phyloP scores from a whole-genome alignment of 1,140 invertebrate species.

The Alviniconcha marisindica region DNA sequence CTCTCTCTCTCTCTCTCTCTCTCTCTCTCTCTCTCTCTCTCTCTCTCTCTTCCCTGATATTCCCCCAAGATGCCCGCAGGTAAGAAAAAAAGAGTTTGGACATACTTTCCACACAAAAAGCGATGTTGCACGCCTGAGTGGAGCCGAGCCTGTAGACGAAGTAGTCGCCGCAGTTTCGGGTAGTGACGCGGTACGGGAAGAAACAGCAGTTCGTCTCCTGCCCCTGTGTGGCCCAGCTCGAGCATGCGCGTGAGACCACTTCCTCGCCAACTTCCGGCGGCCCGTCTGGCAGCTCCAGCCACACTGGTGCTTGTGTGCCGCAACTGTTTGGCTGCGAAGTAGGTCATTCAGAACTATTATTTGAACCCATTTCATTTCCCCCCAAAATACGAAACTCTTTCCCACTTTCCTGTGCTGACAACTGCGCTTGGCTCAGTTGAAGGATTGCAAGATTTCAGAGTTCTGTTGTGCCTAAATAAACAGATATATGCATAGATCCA shows the following conservation, averaged over 20 bases:
- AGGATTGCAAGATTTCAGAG: too few species aligned
- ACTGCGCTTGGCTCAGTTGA: too few species aligned
- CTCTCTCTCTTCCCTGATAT: neutral
- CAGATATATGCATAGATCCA: too few species aligned
- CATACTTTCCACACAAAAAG: conserved; percentile 52
- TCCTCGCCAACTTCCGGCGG: conserved; percentile 43
- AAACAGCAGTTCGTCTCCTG: conserved; percentile 50
- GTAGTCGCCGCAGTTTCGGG: conserved; percentile 55
- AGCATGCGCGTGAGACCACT: conserved; percentile 44
- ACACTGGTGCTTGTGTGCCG: conserved; percentile 50
- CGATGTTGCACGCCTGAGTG: conserved; percentile 51
- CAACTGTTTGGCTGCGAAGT: conserved; percentile 42
- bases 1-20: too few species aligned
- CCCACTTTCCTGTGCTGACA: too few species aligned
- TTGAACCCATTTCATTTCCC: too few species aligned
- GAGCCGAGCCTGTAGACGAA: conserved; percentile 50
- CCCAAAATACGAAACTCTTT: too few species aligned
- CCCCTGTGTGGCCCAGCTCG: conserved; percentile 42
- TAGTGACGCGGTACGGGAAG: conserved; percentile 43
- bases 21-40: neutral
- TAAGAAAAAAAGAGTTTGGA: too few species aligned
- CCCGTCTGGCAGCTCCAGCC: conserved; percentile 41
- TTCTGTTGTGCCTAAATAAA: too few species aligned
- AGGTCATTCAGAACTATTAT: too few species aligned
- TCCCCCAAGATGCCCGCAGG: too few species aligned